Evolutionary conservation across 53 echinoderm and acorn worm genomes (phyloP).

Genomic region (Luidia sarsii): DNA sequence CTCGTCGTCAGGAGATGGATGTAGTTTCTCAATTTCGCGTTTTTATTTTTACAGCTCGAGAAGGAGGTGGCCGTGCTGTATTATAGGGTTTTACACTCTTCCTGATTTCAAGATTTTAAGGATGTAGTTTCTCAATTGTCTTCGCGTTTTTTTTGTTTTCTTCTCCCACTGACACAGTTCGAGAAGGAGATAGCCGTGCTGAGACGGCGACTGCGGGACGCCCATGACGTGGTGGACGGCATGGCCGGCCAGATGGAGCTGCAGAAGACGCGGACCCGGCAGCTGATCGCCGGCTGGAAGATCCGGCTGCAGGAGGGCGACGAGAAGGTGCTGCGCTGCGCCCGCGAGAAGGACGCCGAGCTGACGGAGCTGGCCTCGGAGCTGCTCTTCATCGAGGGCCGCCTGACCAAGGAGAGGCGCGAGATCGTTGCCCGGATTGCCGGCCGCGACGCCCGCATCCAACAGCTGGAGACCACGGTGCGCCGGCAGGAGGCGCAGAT

Average conservation of each 20-base stretch:
- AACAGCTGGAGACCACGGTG: slow-evolving; percentile 67
- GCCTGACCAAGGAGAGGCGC: slow-evolving; percentile 66
- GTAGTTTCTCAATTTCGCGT: no score
- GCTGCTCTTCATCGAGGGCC: slow-evolving; percentile 86
- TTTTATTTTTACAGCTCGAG: no score
- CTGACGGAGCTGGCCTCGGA: slow-evolving; percentile 81
- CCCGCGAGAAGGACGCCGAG: slow-evolving; percentile 81
- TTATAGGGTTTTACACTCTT: no score
- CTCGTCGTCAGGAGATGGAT: no score
- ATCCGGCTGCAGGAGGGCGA: slow-evolving; percentile 78
- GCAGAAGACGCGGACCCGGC: slow-evolving; percentile 77
- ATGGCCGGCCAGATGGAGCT: slow-evolving; percentile 77
- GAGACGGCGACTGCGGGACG: slow-evolving; percentile 62
- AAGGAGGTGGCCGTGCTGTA: no score
- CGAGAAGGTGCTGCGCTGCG: slow-evolving; percentile 71
- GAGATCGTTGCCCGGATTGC: slow-evolving; percentile 58
- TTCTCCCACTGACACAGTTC: slow-evolving; percentile 49
- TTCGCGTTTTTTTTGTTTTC: not conserved
- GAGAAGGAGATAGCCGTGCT: slow-evolving; percentile 77
- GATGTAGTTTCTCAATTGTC: not conserved
- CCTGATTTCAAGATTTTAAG: no score
- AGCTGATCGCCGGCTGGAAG: slow-evolving; percentile 90
- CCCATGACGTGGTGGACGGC: slow-evolving; percentile 66
- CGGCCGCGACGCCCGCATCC: slow-evolving; percentile 61
- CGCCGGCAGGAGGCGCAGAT: slow-evolving; percentile 82